Conservation (phyloP, 2,113 vertebrate species). For the Oryzias woworae region DNA sequence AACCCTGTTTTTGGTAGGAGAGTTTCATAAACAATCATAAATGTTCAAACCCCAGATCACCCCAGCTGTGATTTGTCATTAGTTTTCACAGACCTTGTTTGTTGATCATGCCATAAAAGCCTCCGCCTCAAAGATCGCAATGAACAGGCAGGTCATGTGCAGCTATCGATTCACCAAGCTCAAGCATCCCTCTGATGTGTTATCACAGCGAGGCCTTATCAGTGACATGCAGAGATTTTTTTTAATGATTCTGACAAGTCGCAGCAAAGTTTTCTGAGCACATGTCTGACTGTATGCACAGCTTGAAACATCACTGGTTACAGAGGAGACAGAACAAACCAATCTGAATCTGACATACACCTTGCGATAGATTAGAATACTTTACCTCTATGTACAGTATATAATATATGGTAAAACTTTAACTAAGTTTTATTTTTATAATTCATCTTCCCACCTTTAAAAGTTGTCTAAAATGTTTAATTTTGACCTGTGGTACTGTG, state of each 20-base stretch:
- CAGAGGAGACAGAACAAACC: not conserved
- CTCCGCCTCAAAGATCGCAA: constrained; percentile 52
- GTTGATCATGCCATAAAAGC: constrained; percentile 57
- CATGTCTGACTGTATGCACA: constrained; percentile 20
- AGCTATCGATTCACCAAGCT: constrained; percentile 69
- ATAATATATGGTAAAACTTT: too few species aligned
- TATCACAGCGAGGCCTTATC: constrained; percentile 74
- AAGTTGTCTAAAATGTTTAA: too few species aligned
- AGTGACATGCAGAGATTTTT: constrained; percentile 67
- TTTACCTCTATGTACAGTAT: too few species aligned
- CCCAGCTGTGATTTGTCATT: constrained; percentile 52
- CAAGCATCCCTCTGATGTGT: constrained; percentile 67
- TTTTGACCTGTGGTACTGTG: too few species aligned
- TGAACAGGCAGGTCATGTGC: constrained; percentile 60
- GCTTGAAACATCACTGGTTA: constrained; percentile 6
- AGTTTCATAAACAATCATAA: constrained; percentile 8
- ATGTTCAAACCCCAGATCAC: constrained; percentile 38
- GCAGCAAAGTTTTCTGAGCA: constrained; percentile 34
- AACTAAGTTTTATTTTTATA: too few species aligned
- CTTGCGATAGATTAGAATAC: too few species aligned
- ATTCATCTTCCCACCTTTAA: too few species aligned
- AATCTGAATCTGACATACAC: not conserved
- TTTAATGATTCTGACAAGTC: constrained; percentile 42
- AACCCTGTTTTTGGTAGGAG: not conserved
- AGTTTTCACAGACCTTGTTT: constrained; percentile 61